phyloP scores from a whole-genome alignment of 2,888 invertebrate genomes.

The Erannis defoliaria region DNA sequence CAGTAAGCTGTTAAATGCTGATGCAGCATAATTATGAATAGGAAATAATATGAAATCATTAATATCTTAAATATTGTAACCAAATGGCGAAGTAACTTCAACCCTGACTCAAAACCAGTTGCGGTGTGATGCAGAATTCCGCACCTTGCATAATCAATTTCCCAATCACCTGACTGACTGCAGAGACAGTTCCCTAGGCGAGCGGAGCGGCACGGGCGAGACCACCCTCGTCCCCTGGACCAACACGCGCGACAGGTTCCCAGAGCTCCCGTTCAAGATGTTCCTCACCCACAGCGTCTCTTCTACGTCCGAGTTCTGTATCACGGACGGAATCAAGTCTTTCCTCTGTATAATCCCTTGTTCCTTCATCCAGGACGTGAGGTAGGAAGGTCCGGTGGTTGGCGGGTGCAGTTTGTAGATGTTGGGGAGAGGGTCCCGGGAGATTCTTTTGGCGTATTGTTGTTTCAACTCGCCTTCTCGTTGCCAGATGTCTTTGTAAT shows the following conservation, averaged over 20 bases:
- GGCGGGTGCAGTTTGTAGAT: slow-evolving; percentile 54
- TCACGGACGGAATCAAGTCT: slow-evolving; percentile 59
- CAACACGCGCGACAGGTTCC: slow-evolving; percentile 47
- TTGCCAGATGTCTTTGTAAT: slow-evolving; percentile 50
- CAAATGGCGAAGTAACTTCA: too few species aligned
- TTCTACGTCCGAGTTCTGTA: slow-evolving; percentile 54
- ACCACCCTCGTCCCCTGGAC: slow-evolving; percentile 8
- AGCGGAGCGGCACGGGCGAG: slow-evolving; percentile 19
- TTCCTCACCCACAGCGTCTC: slow-evolving; percentile 68
- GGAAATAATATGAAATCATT: too few species aligned
- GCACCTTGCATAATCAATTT: background rate
- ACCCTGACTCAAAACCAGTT: too few species aligned
- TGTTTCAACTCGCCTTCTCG: slow-evolving; percentile 59
- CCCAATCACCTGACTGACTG: slow-evolving; percentile 52
- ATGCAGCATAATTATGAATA: too few species aligned
- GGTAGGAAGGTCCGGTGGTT: background rate
- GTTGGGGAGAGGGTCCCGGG: slow-evolving; percentile 57
- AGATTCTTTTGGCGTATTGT: slow-evolving; percentile 58
- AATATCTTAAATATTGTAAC: too few species aligned
- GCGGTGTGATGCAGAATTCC: too few species aligned
- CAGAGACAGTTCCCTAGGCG: slow-evolving; percentile 39
- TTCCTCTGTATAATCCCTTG: slow-evolving; percentile 53
- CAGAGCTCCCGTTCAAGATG: slow-evolving; percentile 62
- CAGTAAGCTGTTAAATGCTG: too few species aligned
- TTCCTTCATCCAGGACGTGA: background rate